Percentiles rank a stretch among this genome's conserved stretches.
Conservation (phyloP, 2,888 invertebrate genomes). For the Drosophila diplacantha region DNA sequence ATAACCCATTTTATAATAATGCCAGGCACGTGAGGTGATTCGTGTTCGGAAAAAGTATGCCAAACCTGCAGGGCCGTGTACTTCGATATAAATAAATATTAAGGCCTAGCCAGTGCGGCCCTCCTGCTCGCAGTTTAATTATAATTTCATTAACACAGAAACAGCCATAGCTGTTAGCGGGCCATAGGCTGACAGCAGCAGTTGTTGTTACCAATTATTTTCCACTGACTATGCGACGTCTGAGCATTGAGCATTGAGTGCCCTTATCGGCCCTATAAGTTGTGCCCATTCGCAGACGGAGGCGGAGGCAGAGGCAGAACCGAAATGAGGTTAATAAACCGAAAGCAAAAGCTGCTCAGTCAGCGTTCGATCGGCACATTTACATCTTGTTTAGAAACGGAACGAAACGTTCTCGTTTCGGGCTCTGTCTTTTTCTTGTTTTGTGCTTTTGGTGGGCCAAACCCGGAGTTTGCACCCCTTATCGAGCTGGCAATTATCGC, state of each 20-base stretch:
- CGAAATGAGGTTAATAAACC: conserved; percentile 65
- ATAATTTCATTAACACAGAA: conserved; percentile 28
- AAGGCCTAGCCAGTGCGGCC: conserved; percentile 24
- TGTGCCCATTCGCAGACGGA: conserved; percentile 6
- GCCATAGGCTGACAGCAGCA: neutral
- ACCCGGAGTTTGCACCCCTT: conserved; percentile 49
- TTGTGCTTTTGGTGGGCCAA: conserved; percentile 15
- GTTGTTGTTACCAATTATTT: conserved; percentile 3
- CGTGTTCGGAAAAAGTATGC: neutral
- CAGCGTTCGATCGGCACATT: conserved; percentile 61
- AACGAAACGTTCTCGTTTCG: conserved; percentile 34
- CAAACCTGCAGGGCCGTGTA: conserved; percentile 7
- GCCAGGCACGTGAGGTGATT: conserved; percentile 2
- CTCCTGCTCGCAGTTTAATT: conserved; percentile 25
- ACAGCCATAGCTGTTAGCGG: conserved; percentile 4
- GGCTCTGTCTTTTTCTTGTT: conserved; percentile 9
- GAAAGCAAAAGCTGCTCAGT: conserved; percentile 43
- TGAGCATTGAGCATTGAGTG: conserved; percentile 1
- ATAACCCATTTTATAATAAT: neutral
- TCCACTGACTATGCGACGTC: conserved; percentile 1
- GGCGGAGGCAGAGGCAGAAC: neutral
- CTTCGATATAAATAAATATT: conserved; percentile 22
- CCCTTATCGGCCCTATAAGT: conserved; percentile 19
- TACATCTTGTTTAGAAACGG: conserved; percentile 59
- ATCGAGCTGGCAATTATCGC: conserved; percentile 25